Evolutionary conservation across 1,140 invertebrate species (phyloP), one percentile per base, ranked within the genome.

Genomic region (Oncopeltus fasciatus): DNA sequence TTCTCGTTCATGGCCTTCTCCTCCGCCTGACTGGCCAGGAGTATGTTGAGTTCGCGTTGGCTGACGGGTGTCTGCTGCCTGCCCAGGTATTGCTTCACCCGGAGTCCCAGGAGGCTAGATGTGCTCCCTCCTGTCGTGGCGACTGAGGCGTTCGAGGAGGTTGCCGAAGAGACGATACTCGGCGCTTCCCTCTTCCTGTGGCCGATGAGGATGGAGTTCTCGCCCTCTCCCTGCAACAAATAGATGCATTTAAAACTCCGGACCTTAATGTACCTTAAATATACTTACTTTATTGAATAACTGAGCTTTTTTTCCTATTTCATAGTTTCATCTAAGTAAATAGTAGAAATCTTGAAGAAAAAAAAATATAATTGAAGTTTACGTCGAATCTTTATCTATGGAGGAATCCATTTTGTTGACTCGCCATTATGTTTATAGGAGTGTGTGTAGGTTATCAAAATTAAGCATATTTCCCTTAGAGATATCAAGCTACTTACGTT

Each of bases 81-180:
- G 11, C 26, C 26, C 3, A 53, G 12, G 31, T 43, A 43, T 9
- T 21, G 38, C 57, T 59, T 33, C 57, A 26, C 21, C 33, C 43
- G 38, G 9, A 59, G 14, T 43, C 38, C 38, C 3, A 44, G 33
- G 0, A 59, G 29, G 1, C 20, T 26, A 3, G 57, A 53, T 27
- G 49, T 53, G 14, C 60, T 51, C 5, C 26, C 47, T 14, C 26
- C 47, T 29, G 60, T 49, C 5, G 46, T 61, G 1, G 43, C 21
- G 9, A 60, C 43, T 24, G 43, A 51, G 1, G 44, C 59, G 28
- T 61, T 61, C 46, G 47, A 61, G 18, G 47, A 61, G 28, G 44
- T 51, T n/a, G 60, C 60, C 29, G 60, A 51, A 18, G 46, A 53
- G 29, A 51, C 56, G 24, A 31, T 53, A 33, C 44, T 51, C 16